A percentile compares a stretch with the other conserved stretches of the same genome.
These are phyloP conservation scores for Gymnosoma rotundatum DNA, from an alignment of 2,888 invertebrate genomes.

Conservation along the genomic window DNA sequence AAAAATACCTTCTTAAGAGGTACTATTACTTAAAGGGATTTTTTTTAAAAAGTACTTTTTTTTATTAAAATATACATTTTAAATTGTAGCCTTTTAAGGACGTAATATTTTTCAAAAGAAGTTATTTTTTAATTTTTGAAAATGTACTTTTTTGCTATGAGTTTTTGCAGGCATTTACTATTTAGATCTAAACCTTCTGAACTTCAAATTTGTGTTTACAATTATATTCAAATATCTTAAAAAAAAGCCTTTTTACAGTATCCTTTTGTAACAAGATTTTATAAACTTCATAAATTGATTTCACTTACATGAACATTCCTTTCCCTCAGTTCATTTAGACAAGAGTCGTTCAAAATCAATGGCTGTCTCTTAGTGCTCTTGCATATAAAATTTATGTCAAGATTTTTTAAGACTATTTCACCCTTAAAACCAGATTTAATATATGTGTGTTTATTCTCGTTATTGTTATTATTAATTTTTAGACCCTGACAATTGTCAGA, in stretches of 20 bases:
- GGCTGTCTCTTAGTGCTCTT: neutral
- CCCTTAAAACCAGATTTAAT: slow-evolving; percentile 4
- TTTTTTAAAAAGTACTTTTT: too few relatives aligned
- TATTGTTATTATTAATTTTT: neutral
- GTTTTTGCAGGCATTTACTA: neutral
- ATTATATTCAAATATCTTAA: too few relatives aligned
- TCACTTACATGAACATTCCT: neutral
- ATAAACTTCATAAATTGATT: neutral
- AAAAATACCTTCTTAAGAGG: too few relatives aligned
- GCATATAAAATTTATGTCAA: too few relatives aligned
- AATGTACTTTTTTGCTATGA: neutral
- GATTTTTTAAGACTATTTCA: too few relatives aligned
- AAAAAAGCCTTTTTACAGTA: neutral
- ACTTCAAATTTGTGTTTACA: too few relatives aligned
- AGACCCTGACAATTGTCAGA: slow-evolving; percentile 30
- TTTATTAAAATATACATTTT: too few relatives aligned
- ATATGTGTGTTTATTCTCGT: slow-evolving; percentile 2
- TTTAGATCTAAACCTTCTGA: too few relatives aligned
- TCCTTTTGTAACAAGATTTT: neutral
- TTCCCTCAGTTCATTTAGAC: neutral
- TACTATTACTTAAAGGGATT: too few relatives aligned
- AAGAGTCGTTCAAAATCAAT: neutral
- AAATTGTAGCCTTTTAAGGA: neutral
- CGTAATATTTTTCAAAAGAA: too few relatives aligned
- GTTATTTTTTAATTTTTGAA: too few relatives aligned